Conservation (phyloP, 2,113 vertebrate genomes). For the Nerophis ophidion region DNA sequence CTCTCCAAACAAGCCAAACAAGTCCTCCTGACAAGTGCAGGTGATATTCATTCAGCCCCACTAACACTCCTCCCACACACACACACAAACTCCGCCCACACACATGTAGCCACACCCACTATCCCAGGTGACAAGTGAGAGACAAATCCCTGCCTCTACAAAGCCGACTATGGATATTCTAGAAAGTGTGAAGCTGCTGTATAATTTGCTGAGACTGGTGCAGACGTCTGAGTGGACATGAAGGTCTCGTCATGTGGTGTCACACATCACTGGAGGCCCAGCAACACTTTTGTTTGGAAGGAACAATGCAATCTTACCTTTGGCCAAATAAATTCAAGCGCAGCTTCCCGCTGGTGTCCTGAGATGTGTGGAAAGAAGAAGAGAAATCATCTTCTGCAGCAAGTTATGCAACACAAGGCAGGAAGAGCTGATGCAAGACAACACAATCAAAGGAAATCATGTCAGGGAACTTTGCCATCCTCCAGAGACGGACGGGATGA, state of each 20-base stretch:
- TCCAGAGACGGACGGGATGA: slow-evolving; percentile 15
- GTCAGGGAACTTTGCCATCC: slow-evolving; percentile 15
- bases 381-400: neutral
- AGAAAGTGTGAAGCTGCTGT: slow-evolving; percentile 26
- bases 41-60: too few relatives aligned
- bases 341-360: slow-evolving; percentile 36
- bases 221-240: slow-evolving; percentile 52
- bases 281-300: slow-evolving; percentile 49
- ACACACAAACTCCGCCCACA: too few relatives aligned
- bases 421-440: slow-evolving; percentile 1
- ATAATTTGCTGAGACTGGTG: slow-evolving; percentile 36
- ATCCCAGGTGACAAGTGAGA: too few relatives aligned
- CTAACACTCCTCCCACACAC: too few relatives aligned
- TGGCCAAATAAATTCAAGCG: slow-evolving; percentile 45
- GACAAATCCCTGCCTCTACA: too few relatives aligned
- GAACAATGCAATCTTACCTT: slow-evolving; percentile 59
- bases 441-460: slow-evolving; percentile 1
- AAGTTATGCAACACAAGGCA: neutral
- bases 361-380: slow-evolving; percentile 24
- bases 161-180: neutral
- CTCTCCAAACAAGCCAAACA: too few relatives aligned
- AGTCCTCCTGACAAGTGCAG: too few relatives aligned
- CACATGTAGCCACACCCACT: too few relatives aligned
- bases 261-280: slow-evolving; percentile 47
- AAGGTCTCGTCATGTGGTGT: slow-evolving; percentile 48